Base-by-base conservation (phyloP, 2,888 invertebrate genomes). In the Quadroppia sp. region DNA sequence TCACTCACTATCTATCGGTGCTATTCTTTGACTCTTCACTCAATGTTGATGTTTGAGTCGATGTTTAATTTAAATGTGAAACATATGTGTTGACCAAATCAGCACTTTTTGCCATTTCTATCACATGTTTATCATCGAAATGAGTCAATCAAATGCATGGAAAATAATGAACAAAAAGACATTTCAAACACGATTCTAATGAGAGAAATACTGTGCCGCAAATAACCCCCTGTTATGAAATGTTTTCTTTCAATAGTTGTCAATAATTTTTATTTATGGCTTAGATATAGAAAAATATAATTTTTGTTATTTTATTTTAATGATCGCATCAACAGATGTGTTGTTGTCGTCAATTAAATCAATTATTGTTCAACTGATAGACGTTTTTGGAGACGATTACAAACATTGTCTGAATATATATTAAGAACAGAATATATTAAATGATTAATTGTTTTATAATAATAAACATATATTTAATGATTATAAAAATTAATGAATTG, bases 61-160 rank as follows among this genome's bases (percentile, higher is more conserved):
- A 45, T 45, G 45, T 45, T 45, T 45, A 17, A 11, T 23, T 23
- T 11, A 15, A 56, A 56, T 56, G 56, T 56, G 56, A 25, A 56
- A 56, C 56, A 56, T 56, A 56, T 56, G 56, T 56, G 56, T 56
- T 56, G 56, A 56, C 56, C 56, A 56, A 56, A 45, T 56, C 56
- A 56, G 56, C 56, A 56, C 23, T 56, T 56, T 28, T 11, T 45
- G 11, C 11, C 17, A 45, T 17, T 17, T 23, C 20, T n/a, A 50
- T 20, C n/a, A 50, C 17, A 11, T 56, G 56, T 56, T 56, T 56
- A 23, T 56, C 56, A 56, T 56, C 25, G 7, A 23, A 28, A 23
- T 56, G 23, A 56, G 56, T 56, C 56, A 56, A 56, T 56, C 56
- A 56, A 56, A 56, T 23, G 56, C 28, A 56, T 2, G 9, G 20